Conservation (phyloP, 2,888 invertebrate genomes). For the Sacculina carcini region DNA sequence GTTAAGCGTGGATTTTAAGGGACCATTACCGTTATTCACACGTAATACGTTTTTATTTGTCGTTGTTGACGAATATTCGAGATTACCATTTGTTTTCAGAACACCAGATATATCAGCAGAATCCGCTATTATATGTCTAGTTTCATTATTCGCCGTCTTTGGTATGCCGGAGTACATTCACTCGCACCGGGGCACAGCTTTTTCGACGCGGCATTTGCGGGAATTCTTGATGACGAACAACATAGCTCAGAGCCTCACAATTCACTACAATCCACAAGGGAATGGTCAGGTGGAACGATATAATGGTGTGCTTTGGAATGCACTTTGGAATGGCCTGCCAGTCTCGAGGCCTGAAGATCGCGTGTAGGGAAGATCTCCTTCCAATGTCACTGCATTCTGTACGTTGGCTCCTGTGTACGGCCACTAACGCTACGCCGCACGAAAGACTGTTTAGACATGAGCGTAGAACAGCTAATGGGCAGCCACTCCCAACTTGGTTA, state of each 20-base stretch:
- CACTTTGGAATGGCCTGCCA: neutral
- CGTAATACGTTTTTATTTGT: neutral
- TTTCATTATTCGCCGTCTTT: neutral
- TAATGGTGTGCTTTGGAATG: slow-evolving; percentile 1
- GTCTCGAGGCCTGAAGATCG: neutral
- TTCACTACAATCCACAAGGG: neutral
- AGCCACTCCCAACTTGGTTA: slow-evolving; percentile 5
- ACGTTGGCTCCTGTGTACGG: slow-evolving; percentile 3
- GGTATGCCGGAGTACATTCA: neutral
- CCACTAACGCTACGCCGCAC: slow-evolving; percentile 6
- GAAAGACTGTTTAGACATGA: slow-evolving; percentile 4
- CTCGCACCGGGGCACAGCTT: neutral
- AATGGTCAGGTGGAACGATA: slow-evolving; percentile 1
- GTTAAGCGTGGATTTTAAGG: neutral
- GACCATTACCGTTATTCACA: neutral
- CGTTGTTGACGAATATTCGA: neutral
- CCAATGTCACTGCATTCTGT: neutral
- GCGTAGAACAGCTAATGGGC: neutral
- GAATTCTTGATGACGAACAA: neutral
- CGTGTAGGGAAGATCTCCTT: slow-evolving; percentile 4
- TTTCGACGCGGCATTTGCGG: neutral
- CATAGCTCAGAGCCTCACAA: neutral
- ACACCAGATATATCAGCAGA: neutral
- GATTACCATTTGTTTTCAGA: neutral
- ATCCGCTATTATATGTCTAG: neutral